A percentile compares a stretch with the other conserved stretches of the same genome.
Evolutionary conservation across 2,113 vertebrate species (phyloP).

Genomic region (Centrocercus urophasianus): DNA sequence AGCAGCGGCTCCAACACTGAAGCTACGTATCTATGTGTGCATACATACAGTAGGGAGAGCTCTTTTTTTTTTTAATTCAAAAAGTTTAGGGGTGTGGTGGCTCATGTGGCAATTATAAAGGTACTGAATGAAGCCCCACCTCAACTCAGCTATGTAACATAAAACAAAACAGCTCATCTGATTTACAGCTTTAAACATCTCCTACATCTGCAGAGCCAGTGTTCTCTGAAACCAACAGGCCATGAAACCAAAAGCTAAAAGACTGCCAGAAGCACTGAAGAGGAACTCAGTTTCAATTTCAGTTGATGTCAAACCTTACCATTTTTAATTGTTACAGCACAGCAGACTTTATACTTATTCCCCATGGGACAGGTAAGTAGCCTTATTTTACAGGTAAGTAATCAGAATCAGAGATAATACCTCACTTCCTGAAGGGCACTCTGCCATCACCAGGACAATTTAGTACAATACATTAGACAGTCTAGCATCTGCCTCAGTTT

Average conservation of each 20-base stretch:
- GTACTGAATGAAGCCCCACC: neutral
- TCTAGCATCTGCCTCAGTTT: slow-evolving; percentile 5
- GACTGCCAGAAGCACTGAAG: neutral
- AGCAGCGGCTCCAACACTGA: neutral
- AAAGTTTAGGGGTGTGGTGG: neutral
- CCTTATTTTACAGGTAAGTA: neutral
- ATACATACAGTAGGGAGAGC: neutral
- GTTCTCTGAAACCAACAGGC: neutral
- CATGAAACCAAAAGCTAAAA: neutral
- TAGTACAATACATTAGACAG: neutral
- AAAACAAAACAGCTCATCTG: neutral
- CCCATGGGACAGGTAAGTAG: neutral
- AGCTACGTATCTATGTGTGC: neutral
- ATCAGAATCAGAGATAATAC: neutral
- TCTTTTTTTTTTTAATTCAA: neutral
- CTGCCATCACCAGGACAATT: neutral
- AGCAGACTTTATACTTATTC: neutral
- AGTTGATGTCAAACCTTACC: neutral
- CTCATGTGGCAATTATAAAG: neutral
- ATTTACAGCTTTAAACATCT: neutral
- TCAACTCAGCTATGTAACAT: neutral
- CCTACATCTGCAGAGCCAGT: neutral
- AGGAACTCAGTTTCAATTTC: neutral
- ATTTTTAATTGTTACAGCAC: neutral
- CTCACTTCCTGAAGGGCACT: neutral